Evolutionary conservation across 37 sponge, comb jelly and placozoan genomes (phyloP).

Genomic region (Hormiphora californensis): DNA sequence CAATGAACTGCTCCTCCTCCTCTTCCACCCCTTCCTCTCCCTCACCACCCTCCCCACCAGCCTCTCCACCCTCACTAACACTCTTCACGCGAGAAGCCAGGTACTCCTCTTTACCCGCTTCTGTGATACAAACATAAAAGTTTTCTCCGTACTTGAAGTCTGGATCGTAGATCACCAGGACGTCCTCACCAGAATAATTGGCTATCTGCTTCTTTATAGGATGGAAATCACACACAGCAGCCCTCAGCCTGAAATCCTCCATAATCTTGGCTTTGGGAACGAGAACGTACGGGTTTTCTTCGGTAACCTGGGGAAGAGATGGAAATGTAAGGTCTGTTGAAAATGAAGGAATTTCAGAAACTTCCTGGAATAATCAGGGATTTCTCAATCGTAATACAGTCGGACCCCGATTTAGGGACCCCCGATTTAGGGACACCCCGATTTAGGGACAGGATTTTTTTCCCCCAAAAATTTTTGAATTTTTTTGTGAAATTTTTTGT

Average conservation of each 20-base stretch:
- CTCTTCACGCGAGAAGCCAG: not conserved
- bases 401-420: too few species aligned
- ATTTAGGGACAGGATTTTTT: too few species aligned
- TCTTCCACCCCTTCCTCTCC: constrained; percentile 49
- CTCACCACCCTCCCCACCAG: constrained; percentile 56
- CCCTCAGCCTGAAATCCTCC: constrained; percentile 84
- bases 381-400: too few species aligned
- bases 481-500: too few species aligned
- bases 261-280: constrained; percentile 73
- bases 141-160: constrained; percentile 93
- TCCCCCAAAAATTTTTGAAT: too few species aligned
- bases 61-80: not conserved
- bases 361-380: too few species aligned
- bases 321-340: too few species aligned
- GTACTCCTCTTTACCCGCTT: constrained; percentile 73
- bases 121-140: constrained; percentile 87
- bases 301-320: constrained; percentile 65
- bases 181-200: constrained; percentile 78
- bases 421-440: too few species aligned
- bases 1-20: constrained; percentile 56
- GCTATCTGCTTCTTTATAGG: constrained; percentile 68
- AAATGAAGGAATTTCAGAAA: too few species aligned
- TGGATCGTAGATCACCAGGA: constrained; percentile 83
- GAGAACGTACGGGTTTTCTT: constrained; percentile 70
- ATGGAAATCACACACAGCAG: constrained; percentile 87